Conservation (phyloP, 2,888 invertebrate species). For the Helicoverpa assulta region DNA sequence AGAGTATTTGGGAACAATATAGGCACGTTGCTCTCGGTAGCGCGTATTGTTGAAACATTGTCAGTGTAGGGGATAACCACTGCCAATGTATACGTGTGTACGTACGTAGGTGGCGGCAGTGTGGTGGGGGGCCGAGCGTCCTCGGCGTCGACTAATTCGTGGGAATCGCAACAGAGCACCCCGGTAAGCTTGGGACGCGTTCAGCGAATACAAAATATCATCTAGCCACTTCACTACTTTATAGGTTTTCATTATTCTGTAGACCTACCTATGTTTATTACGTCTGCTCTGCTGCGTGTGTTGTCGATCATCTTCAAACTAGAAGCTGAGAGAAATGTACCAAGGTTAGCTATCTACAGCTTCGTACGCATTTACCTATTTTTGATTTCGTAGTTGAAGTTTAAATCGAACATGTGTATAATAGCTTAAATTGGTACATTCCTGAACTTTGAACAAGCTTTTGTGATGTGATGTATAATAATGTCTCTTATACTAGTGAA, state of each 20-base stretch:
- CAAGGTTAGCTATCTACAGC: constrained; percentile 64
- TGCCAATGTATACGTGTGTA: constrained; percentile 84
- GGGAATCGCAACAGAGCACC: constrained; percentile 85
- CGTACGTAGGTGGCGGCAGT: constrained; percentile 88
- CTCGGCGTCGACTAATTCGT: constrained; percentile 81
- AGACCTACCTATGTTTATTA: constrained; percentile 84
- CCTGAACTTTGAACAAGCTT: constrained; percentile 84
- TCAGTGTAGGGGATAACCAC: constrained; percentile 66
- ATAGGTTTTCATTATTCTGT: constrained; percentile 88
- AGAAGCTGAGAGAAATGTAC: constrained; percentile 87
- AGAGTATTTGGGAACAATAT: constrained; percentile 32
- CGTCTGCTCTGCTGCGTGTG: constrained; percentile 90
- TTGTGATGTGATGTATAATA: constrained; percentile 89
- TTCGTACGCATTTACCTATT: constrained; percentile 15
- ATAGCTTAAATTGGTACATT: constrained; percentile 80
- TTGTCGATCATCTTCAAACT: constrained; percentile 86
- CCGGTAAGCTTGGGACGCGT: constrained; percentile 87
- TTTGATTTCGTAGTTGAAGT: neutral
- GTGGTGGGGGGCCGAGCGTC: constrained; percentile 83
- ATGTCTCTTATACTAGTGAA: constrained; percentile 74
- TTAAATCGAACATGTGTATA: constrained; percentile 22
- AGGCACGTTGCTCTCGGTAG: constrained; percentile 37
- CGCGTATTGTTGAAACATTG: constrained; percentile 56
- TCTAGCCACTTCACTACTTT: constrained; percentile 83
- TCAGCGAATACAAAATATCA: constrained; percentile 77